These are phyloP conservation scores for Rhea pennata DNA, from an alignment of 2,113 vertebrate species.

Conservation along the genomic window DNA sequence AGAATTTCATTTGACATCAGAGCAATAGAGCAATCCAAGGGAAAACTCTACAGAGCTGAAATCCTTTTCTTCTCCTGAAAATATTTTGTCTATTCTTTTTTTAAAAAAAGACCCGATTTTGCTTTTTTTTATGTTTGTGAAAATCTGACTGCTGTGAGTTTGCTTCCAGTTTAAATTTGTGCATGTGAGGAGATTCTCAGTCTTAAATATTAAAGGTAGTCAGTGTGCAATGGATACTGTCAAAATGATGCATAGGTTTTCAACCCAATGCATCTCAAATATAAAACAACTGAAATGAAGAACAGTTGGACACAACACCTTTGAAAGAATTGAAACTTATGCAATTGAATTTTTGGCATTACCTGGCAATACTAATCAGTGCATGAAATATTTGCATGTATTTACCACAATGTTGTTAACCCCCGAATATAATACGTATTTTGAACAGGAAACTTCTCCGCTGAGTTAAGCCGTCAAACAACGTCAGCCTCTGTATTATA, in stretches of 20 bases:
- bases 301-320: background rate
- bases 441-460: background rate
- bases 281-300: background rate
- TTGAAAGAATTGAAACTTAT: background rate
- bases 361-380: background rate
- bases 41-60: background rate
- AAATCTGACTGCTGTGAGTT: background rate
- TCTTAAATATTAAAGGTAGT: background rate
- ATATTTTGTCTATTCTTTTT: background rate
- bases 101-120: background rate
- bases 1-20: constrained; percentile 33
- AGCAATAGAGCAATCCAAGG: background rate
- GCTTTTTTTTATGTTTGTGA: background rate
- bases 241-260: background rate
- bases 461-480: background rate
- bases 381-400: background rate
- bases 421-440: background rate
- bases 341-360: background rate
- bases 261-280: background rate
- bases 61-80: background rate
- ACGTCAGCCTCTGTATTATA: background rate
- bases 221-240: background rate
- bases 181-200: background rate
- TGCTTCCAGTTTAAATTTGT: background rate
- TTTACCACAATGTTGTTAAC: background rate